These are phyloP conservation scores for Pseudachorutes palmiensis DNA, from an alignment of 1,140 invertebrate genomes.

Conservation along the genomic window DNA sequence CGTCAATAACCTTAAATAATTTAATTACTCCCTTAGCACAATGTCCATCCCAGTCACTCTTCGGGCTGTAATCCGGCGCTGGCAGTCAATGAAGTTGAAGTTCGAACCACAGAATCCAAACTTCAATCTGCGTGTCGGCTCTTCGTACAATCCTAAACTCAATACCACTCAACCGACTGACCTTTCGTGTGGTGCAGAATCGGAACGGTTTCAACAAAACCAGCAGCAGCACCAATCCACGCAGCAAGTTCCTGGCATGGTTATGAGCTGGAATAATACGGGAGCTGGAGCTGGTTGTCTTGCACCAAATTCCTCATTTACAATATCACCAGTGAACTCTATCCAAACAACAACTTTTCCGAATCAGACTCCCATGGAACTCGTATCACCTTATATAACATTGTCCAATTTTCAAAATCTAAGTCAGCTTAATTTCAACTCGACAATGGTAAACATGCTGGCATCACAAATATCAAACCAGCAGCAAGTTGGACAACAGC, in stretches of 20 bases:
- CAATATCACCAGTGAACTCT: conserved; percentile 10
- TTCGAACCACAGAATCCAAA: conserved; percentile 39
- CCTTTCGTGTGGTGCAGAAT: conserved; percentile 28
- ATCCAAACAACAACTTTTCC: conserved; percentile 3
- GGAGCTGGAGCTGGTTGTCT: not conserved
- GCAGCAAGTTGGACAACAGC: not conserved
- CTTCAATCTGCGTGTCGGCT: conserved; percentile 34
- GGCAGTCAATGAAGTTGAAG: conserved; percentile 43
- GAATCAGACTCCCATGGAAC: conserved; percentile 10
- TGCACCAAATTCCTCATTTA: not conserved
- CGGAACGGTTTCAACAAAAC: conserved; percentile 22
- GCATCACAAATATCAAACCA: conserved; percentile 13
- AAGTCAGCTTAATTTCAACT: conserved; percentile 16
- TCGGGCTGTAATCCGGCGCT: conserved; percentile 60
- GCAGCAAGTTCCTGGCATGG: conserved; percentile 21
- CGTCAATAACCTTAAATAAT: conserved; percentile 15
- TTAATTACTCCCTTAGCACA: conserved; percentile 47
- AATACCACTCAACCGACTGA: conserved; percentile 19
- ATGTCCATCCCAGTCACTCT: conserved; percentile 85
- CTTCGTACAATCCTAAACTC: conserved; percentile 18
- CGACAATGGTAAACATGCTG: conserved; percentile 23
- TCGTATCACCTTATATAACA: conserved; percentile 22
- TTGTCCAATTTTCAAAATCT: conserved; percentile 18
- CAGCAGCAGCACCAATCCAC: conserved; percentile 18
- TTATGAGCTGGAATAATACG: conserved; percentile 34